A percentile compares a stretch with the other conserved stretches of the same genome.
Evolutionary conservation across 2,888 invertebrate species (phyloP).

Genomic region (Piscicola geometra): DNA sequence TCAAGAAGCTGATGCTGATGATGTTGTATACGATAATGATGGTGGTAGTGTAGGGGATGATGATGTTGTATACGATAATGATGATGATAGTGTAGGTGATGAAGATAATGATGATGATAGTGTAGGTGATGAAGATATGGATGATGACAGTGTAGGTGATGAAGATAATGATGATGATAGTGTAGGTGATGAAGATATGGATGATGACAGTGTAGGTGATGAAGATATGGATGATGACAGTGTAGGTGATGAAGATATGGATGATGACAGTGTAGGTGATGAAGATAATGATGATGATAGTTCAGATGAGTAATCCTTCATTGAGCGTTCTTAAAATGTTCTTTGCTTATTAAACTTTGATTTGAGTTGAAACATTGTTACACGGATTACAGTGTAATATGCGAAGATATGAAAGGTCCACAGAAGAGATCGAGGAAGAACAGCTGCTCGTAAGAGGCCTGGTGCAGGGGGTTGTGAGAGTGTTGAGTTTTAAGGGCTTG

Average conservation of each 20-base stretch:
- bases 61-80: slow-evolving; percentile 16
- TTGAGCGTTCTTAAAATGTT: too few species aligned
- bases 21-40: background rate
- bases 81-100: slow-evolving; percentile 11
- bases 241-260: background rate
- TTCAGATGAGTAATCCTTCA: background rate
- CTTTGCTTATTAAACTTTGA: too few species aligned
- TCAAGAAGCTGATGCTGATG: background rate
- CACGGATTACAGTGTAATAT: too few species aligned
- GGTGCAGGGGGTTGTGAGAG: too few species aligned
- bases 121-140: background rate
- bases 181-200: background rate
- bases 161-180: slow-evolving; percentile 1
- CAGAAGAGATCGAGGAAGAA: too few species aligned
- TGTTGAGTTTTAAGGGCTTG: too few species aligned
- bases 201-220: background rate
- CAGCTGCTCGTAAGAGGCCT: too few species aligned
- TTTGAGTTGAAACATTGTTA: too few species aligned
- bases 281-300: slow-evolving; percentile 15
- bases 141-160: background rate
- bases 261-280: background rate
- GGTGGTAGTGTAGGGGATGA: slow-evolving; percentile 13
- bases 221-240: background rate
- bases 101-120: slow-evolving; percentile 2
- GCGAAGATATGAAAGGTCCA: too few species aligned